Conservation (phyloP, 2,797 vertebrate species). For the Esox masquinongy region DNA sequence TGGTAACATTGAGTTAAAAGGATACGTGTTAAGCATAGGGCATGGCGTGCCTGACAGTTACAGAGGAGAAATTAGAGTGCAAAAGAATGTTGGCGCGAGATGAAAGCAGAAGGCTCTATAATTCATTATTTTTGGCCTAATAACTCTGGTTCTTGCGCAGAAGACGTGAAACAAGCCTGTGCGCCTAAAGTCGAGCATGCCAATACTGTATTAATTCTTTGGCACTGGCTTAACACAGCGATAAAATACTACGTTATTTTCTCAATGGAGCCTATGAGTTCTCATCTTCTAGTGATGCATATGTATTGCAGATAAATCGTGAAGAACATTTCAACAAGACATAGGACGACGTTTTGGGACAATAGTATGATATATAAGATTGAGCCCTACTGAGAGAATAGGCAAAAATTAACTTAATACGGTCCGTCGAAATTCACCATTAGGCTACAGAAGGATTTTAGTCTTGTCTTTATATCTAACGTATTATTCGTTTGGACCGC, state of each 20-base stretch:
- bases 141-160: constrained; percentile 56
- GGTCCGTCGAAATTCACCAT: background rate
- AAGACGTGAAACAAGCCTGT: constrained; percentile 47
- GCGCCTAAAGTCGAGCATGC: constrained; percentile 44
- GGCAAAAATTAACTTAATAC: background rate
- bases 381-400: background rate
- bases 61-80: constrained; percentile 53
- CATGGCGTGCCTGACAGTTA: constrained; percentile 58
- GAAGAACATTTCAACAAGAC: too few species aligned
- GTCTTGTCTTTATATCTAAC: background rate
- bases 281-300: background rate
- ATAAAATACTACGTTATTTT: background rate
- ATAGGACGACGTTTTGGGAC: background rate
- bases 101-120: constrained; percentile 65
- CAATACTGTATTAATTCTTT: constrained; percentile 36
- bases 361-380: background rate
- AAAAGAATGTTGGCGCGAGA: constrained; percentile 71
- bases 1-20: constrained; percentile 44
- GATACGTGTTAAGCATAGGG: constrained; percentile 44
- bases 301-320: background rate
- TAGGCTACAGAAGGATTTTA: background rate
- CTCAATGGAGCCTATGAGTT: background rate
- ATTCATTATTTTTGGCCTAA: constrained; percentile 61
- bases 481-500: background rate
- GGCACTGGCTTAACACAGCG: background rate